phyloP scores from a whole-genome alignment of 2,888 invertebrate genomes.

The Marasmarcha lunaedactyla region DNA sequence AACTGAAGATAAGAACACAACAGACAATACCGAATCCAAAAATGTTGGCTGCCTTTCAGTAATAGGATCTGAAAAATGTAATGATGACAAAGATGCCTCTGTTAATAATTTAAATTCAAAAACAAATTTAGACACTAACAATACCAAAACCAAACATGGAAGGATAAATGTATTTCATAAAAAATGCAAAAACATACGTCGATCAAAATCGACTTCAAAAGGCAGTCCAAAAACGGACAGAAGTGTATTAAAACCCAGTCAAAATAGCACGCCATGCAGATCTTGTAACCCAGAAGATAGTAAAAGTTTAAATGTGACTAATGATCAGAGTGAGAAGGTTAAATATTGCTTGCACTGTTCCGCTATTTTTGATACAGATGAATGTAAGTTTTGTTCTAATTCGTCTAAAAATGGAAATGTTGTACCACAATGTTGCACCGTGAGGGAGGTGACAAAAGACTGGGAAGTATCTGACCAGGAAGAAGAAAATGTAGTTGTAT shows the following conservation, averaged over 20 bases:
- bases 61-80: no score
- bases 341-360: slow-evolving; percentile 34
- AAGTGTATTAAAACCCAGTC: background rate
- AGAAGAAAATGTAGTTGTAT: no score
- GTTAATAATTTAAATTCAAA: no score
- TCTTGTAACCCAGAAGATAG: background rate
- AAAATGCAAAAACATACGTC: slow-evolving; percentile 9
- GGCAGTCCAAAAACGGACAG: slow-evolving; percentile 9
- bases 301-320: background rate
- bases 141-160: slow-evolving; percentile 7
- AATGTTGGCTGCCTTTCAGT: no score
- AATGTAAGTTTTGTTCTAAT: slow-evolving; percentile 26
- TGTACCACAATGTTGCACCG: no score
- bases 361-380: slow-evolving; percentile 27
- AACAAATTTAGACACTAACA: no score
- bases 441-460: no score
- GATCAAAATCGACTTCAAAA: background rate
- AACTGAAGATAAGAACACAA: no score
- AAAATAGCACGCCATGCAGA: background rate
- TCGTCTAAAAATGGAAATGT: slow-evolving; percentile 3
- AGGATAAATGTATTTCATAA: slow-evolving; percentile 14
- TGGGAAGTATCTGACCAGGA: no score
- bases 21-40: no score
- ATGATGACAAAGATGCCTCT: no score
- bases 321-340: slow-evolving; percentile 5